Conservation (phyloP, 2,797 vertebrate genomes). For the Chlorospingus flavigularis region DNA sequence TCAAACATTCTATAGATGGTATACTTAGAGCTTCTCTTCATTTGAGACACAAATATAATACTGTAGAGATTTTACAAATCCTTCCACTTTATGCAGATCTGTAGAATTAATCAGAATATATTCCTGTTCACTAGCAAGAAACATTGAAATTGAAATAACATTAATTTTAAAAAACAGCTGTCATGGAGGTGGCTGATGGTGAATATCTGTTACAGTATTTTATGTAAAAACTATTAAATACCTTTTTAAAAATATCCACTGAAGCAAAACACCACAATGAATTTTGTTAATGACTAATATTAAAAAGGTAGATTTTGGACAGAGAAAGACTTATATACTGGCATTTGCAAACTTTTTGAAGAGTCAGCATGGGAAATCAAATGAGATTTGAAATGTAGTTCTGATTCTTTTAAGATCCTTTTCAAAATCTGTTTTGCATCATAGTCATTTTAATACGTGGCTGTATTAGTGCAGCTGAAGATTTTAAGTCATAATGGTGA, state of each 20-base stretch:
- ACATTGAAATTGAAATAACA: slow-evolving; percentile 1
- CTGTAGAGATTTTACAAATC: not conserved
- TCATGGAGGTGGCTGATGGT: not conserved
- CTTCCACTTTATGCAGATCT: not conserved
- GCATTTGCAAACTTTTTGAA: slow-evolving; percentile 12
- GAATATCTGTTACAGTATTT: not conserved
- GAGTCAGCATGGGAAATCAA: not conserved
- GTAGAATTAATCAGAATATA: slow-evolving; percentile 18
- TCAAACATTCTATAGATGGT: not conserved
- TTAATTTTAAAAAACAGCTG: not conserved
- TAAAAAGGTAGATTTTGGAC: not conserved
- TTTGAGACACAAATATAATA: not conserved
- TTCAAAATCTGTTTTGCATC: slow-evolving; percentile 27
- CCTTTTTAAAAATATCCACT: not conserved
- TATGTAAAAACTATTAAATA: not conserved
- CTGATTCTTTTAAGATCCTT: slow-evolving; percentile 34
- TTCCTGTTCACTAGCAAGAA: not conserved
- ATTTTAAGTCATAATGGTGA: not conserved
- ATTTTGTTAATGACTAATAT: slow-evolving; percentile 3
- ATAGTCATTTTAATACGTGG: not conserved
- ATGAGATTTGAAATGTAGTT: not conserved
- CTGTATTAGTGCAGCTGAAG: not conserved
- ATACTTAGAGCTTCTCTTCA: not conserved
- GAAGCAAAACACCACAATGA: not conserved
- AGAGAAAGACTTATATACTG: not conserved